phyloP scores from a whole-genome alignment of 2,888 invertebrate species.

The Nomada ruficornis region DNA sequence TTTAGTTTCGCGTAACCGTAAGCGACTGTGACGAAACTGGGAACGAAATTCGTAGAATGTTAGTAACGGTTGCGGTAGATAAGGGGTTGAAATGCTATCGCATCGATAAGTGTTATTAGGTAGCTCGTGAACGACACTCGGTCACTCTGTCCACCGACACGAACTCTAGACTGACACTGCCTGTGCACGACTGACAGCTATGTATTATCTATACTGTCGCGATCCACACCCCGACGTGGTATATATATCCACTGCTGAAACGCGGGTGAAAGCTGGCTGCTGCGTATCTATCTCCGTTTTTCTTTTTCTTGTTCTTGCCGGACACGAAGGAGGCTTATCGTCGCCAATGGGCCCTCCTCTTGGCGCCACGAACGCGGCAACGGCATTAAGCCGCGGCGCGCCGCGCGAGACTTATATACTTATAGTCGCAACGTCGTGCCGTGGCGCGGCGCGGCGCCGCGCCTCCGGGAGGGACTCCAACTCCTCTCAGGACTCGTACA shows the following conservation, averaged over 20 bases:
- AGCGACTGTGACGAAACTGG: too few species aligned
- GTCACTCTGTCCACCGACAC: constrained; percentile 48
- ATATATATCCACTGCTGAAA: constrained; percentile 63
- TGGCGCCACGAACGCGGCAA: constrained; percentile 83
- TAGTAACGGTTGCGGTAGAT: not conserved
- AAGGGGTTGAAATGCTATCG: constrained; percentile 14
- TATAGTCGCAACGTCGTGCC: constrained; percentile 78
- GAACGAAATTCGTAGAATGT: not conserved
- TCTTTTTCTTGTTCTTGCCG: constrained; percentile 59
- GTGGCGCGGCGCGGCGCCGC: constrained; percentile 74
- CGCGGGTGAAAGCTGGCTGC: constrained; percentile 68
- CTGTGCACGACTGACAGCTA: constrained; percentile 64
- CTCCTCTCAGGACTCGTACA: constrained; percentile 69
- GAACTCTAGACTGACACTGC: constrained; percentile 55
- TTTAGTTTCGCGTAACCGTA: not conserved
- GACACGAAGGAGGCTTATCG: constrained; percentile 73
- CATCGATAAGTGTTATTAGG: not conserved
- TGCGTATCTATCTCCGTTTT: constrained; percentile 60
- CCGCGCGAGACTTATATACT: constrained; percentile 80
- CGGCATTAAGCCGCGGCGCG: constrained; percentile 82
- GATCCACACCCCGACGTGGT: constrained; percentile 65
- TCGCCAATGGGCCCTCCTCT: constrained; percentile 78
- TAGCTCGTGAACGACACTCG: constrained; percentile 15
- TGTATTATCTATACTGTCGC: constrained; percentile 71
- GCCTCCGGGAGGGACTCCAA: constrained; percentile 70